Conservation (phyloP, 1,140 invertebrate genomes). For the Pseudomyrmex concolor region DNA sequence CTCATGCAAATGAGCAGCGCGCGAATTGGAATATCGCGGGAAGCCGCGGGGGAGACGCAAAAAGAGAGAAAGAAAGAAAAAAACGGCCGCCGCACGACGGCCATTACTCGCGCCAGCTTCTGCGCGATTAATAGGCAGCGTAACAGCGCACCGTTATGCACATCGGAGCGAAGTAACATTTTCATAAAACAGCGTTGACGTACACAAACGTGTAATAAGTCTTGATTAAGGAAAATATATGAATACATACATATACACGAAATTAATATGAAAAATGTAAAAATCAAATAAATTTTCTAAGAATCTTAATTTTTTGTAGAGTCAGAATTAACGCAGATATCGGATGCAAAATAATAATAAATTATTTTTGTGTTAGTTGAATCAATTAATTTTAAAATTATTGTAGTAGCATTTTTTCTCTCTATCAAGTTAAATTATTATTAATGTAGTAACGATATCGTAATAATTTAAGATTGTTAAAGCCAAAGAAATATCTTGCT, state of each 20-base stretch:
- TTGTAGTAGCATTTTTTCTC: not conserved
- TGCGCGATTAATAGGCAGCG: conserved; percentile 47
- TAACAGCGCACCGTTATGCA: conserved; percentile 50
- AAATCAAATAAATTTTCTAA: no score
- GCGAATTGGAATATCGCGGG: conserved; percentile 56
- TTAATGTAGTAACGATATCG: no score
- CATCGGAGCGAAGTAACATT: conserved; percentile 34
- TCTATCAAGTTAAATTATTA: not conserved
- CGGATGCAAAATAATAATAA: no score
- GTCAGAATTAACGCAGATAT: no score
- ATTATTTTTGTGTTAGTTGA: no score
- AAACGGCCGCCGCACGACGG: conserved; percentile 27
- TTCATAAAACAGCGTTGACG: conserved; percentile 24
- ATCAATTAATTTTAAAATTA: no score
- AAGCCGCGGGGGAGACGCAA: conserved; percentile 30
- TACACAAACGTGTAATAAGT: not conserved
- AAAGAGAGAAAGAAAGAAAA: no score
- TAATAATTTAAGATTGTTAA: no score
- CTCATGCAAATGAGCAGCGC: conserved; percentile 69
- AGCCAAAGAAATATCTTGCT: conserved; percentile 12
- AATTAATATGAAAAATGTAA: no score
- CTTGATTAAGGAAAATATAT: not conserved
- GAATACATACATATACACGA: no score
- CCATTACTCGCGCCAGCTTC: conserved; percentile 36
- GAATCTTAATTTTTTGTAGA: no score